Conservation (phyloP, 2,888 invertebrate genomes). For the Formica aserva region DNA sequence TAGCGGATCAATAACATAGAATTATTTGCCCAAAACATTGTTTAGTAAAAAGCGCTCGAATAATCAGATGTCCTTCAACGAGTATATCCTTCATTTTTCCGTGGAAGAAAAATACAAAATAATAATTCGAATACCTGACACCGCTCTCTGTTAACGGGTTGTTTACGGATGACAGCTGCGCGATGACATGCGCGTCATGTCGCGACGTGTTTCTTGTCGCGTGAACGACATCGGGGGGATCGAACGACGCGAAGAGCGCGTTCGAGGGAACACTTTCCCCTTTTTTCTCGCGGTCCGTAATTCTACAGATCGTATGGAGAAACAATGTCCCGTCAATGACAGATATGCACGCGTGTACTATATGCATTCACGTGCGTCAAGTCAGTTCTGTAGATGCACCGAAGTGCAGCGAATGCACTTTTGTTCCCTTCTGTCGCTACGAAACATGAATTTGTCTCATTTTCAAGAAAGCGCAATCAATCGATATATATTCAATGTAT, state of each 20-base stretch:
- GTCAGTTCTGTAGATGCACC: background rate
- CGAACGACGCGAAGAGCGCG: background rate
- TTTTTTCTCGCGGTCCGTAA: background rate
- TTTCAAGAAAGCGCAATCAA: background rate
- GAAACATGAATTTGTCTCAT: background rate
- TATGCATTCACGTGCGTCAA: background rate
- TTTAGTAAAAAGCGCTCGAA: background rate
- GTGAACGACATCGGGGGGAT: background rate
- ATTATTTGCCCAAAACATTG: background rate
- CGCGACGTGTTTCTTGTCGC: slow-evolving; percentile 21
- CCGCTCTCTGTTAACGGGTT: background rate
- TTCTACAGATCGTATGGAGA: background rate
- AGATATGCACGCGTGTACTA: background rate
- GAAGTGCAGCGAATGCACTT: background rate
- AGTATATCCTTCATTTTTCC: background rate
- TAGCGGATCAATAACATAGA: background rate
- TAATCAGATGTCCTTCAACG: no score
- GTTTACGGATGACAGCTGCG: slow-evolving; percentile 27
- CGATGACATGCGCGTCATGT: slow-evolving; percentile 9
- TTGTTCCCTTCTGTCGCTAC: background rate
- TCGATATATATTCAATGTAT: background rate
- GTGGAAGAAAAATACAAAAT: background rate
- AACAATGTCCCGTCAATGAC: background rate
- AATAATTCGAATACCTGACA: background rate
- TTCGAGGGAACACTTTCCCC: background rate